Evolutionary conservation across 2,888 invertebrate species (phyloP).

Genomic region (Drosophila testacea): DNA sequence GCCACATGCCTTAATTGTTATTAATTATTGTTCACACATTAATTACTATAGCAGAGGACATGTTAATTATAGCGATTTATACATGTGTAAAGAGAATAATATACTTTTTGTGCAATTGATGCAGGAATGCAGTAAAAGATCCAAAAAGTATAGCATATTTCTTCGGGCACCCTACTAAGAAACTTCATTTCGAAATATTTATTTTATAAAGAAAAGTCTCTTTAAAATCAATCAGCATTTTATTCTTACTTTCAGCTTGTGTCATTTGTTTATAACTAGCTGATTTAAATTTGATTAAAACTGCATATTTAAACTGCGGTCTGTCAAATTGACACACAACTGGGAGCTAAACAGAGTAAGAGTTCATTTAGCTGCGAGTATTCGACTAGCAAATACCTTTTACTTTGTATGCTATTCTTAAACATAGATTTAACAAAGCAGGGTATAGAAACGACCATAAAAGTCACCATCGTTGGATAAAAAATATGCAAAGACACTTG

Average conservation of each 20-base stretch:
- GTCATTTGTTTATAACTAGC: slow-evolving; percentile 7
- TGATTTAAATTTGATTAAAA: slow-evolving; percentile 16
- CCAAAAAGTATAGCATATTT: not conserved
- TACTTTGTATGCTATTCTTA: not conserved
- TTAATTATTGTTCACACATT: slow-evolving; percentile 4
- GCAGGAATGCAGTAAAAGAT: too few species aligned
- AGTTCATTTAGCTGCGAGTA: not conserved
- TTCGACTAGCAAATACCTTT: not conserved
- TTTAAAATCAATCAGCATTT: not conserved
- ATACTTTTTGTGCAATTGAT: too few species aligned
- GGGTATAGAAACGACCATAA: too few species aligned
- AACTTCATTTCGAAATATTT: not conserved
- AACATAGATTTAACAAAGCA: too few species aligned
- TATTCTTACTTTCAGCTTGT: not conserved
- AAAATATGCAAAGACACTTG: slow-evolving; percentile 46
- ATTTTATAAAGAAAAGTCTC: not conserved
- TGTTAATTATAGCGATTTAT: slow-evolving; percentile 7
- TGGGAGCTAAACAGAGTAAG: not conserved
- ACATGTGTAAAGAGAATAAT: not conserved
- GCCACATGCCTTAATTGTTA: slow-evolving; percentile 15
- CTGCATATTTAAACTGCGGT: slow-evolving; percentile 13
- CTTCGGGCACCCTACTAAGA: not conserved
- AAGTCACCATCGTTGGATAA: slow-evolving; percentile 7
- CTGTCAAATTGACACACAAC: slow-evolving; percentile 1
- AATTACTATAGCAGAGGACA: not conserved